Base-by-base conservation (phyloP, 1,140 invertebrate species). In the Drosophila funebris region DNA sequence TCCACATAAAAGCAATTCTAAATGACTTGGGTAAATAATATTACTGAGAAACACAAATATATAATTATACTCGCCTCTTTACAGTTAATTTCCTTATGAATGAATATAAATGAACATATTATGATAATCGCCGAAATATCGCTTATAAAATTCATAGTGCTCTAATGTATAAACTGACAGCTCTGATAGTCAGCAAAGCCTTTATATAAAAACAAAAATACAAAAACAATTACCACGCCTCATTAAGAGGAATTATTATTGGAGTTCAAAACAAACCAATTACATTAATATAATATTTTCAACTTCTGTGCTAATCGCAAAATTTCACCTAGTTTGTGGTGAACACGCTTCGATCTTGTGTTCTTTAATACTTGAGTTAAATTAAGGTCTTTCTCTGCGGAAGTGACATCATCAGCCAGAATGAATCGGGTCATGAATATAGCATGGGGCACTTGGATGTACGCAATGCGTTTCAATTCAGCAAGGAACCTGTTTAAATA, bases 381-480 rank as follows among this genome's bases (percentile, higher is more conserved):
- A 50, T 80, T 48, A 6, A 62, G 31, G 16, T 68, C 64, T 39
- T 72, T 70, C 11, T 69, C 57, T 5, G 61, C 50, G 2, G 56
- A 1, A 20, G 56, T n/a, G 7, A 53, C 61, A 13, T 64, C 67
- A 14, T 85, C 73, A 5, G 81, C 76, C 46, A 90, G 64, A 13
- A 91, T 85, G 4, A 91, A 75, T 58, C 89, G 77, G 2, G 82
- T 78, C 90, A 91, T 91, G 46, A 87, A 83, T 18, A 90, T 74
- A 16, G 85, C 73, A 52, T 91, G 90, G 6, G 71, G 69, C 1
- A 91, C 73, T 71, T 91, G 83, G 9, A 91, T 63, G 20, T 75
- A 84, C 1, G 75, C 90, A 37, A 73, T 67, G 2, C 80, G 69
- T 22, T 83, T 78, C 2, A 91, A 14, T 62, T 91, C 90, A 37